These are phyloP conservation scores for Craseonycteris thonglongyai DNA, from an alignment of 2,113 vertebrate genomes.

Conservation along the genomic window DNA sequence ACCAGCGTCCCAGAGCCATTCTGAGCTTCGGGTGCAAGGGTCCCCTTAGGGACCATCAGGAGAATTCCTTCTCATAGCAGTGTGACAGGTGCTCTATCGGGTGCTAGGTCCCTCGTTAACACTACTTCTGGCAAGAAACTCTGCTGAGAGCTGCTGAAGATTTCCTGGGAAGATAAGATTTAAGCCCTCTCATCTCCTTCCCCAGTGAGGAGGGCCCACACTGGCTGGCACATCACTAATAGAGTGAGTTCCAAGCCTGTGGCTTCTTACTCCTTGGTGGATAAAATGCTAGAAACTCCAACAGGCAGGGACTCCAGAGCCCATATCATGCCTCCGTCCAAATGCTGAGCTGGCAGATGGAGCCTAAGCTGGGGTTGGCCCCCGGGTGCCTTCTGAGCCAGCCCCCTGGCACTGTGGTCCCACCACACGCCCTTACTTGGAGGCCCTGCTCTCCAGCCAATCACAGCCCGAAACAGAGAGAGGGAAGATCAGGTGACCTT, in stretches of 20 bases:
- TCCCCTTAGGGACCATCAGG: not conserved
- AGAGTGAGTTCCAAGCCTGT: no score
- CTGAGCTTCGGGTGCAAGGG: not conserved
- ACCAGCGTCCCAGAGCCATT: not conserved
- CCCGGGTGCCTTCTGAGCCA: not conserved
- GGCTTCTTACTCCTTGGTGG: not conserved
- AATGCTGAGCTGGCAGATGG: not conserved
- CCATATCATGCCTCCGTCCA: not conserved
- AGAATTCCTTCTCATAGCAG: not conserved
- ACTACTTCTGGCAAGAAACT: not conserved
- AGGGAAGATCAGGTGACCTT: rapidly evolving
- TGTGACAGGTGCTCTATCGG: not conserved
- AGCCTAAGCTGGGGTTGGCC: not conserved
- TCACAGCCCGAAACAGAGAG: not conserved
- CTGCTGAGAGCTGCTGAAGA: not conserved
- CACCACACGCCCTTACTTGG: not conserved
- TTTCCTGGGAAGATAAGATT: not conserved
- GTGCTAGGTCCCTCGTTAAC: not conserved
- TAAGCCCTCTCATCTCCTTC: not conserved
- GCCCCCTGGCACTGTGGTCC: not conserved
- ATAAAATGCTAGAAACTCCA: not conserved
- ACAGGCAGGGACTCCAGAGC: not conserved
- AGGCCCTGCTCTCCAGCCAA: not conserved
- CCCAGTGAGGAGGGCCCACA: rapidly evolving
- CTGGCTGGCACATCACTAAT: not conserved